Conservation (phyloP, 30 jellyfish, hydroid and myxozoan genomes). For the Aurelia coerulea region DNA sequence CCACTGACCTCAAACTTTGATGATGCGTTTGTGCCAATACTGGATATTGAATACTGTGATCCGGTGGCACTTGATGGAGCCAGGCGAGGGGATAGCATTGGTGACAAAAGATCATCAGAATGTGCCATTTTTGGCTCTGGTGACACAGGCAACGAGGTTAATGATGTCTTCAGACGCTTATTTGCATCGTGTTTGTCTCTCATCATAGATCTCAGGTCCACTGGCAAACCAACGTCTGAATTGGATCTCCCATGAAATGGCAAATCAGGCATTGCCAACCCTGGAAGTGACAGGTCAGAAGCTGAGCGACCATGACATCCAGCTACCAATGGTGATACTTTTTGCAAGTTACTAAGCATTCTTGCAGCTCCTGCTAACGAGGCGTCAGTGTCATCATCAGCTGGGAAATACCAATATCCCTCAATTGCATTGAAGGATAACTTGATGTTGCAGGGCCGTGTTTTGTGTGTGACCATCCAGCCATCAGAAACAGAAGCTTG, state of each 20-base stretch:
- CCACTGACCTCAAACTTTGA: constrained; percentile 18
- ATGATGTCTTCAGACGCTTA: constrained; percentile 21
- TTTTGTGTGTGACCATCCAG: constrained; percentile 82
- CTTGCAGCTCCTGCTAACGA: constrained; percentile 27
- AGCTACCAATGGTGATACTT: constrained; percentile 8
- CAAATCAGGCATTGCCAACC: not conserved
- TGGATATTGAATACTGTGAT: constrained; percentile 27
- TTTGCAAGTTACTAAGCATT: constrained; percentile 19
- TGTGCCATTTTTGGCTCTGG: constrained; percentile 14
- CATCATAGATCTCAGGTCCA: not conserved
- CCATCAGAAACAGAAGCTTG: constrained; percentile 94
- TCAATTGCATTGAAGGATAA: constrained; percentile 73
- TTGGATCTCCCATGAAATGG: not conserved
- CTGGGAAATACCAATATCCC: constrained; percentile 85
- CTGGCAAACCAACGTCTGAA: not conserved
- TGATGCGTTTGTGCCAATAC: constrained; percentile 26
- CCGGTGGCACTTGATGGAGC: not conserved
- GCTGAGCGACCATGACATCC: constrained; percentile 32
- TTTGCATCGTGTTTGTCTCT: not conserved
- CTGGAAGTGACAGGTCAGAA: constrained; percentile 5
- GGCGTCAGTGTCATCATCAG: constrained; percentile 24
- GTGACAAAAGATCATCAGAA: not conserved
- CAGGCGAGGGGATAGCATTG: constrained; percentile 18
- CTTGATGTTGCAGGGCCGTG: constrained; percentile 44
- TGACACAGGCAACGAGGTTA: not conserved